Evolutionary conservation across 2,888 invertebrate species (phyloP).

Genomic region (Drosophila hamatofila): DNA sequence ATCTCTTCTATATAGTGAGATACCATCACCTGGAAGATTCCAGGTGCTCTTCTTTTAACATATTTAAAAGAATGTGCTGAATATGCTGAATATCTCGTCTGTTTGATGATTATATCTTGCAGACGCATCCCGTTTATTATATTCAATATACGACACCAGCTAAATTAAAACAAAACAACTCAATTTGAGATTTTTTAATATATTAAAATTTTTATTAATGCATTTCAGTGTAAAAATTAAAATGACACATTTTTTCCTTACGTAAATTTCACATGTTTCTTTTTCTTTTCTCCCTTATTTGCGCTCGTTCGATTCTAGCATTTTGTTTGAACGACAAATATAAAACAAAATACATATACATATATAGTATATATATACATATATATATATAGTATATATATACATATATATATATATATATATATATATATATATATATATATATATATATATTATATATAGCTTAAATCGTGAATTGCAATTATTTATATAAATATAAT

Average conservation of each 20-base stretch:
- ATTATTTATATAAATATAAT: slow-evolving; percentile 58
- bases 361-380: slow-evolving; percentile 44
- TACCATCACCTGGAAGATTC: too few species aligned
- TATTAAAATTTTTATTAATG: slow-evolving; percentile 77
- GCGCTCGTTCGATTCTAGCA: slow-evolving; percentile 48
- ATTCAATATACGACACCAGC: not conserved
- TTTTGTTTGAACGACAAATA: slow-evolving; percentile 66
- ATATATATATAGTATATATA: slow-evolving; percentile 49
- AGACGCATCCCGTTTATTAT: not conserved
- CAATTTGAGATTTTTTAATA: slow-evolving; percentile 49
- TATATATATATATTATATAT: slow-evolving; percentile 36
- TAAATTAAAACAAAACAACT: not conserved
- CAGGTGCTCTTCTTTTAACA: too few species aligned
- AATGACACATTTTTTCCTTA: slow-evolving; percentile 79
- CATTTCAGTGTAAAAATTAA: slow-evolving; percentile 81
- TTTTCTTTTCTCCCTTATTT: slow-evolving; percentile 54
- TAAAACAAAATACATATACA: slow-evolving; percentile 69
- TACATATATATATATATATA: slow-evolving; percentile 57
- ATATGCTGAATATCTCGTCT: not conserved
- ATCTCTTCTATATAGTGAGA: too few species aligned
- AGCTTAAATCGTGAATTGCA: slow-evolving; percentile 54
- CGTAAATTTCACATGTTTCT: slow-evolving; percentile 74
- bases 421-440: slow-evolving; percentile 45
- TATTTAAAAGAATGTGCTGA: too few species aligned
- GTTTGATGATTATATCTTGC: not conserved